Base-by-base conservation (phyloP, 2,888 invertebrate genomes). In the Neoitamus cyanurus region DNA sequence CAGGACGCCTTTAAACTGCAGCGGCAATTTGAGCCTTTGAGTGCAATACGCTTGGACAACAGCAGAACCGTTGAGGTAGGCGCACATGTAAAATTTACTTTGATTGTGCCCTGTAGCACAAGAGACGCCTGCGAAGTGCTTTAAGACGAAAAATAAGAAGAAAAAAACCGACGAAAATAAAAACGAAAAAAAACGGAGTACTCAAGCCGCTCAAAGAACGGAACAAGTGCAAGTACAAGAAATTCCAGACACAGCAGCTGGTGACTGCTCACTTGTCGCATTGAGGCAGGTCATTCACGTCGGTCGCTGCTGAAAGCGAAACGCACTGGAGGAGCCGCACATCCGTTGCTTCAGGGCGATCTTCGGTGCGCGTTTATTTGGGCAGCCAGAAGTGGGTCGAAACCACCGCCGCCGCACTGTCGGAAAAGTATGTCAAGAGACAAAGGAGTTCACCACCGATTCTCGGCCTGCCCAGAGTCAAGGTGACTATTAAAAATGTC, bases 211-310 rank as follows among this genome's bases (percentile, higher is more conserved):
- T 25, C 42, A 25, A 75, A 75, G 28, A 58, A 30, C 13, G 78
- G 46, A 58, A 28, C 25, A 31, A 78, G 48, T 78, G 58, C 48
- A 78, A 78, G 78, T 78, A 48, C 58, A 48, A 78, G 78, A 78
- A 78, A 48, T 28, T 78, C 31, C 78, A 78, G 78, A 78, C 78
- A 77, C 78, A 77, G 77, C 77, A 78, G 78, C 78, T 78, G 78
- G 30, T 42, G 48, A 25, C 58, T 78, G 58, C 15, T 48, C 78
- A 78, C 78, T 78, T 78, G 78, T 78, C 78, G 48, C 78, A 78
- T 78, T 78, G 78, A 78, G 78, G 78, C 78, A 78, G 78, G 78
- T 78, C 78, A 78, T 78, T 78, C 78, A 78, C 78, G 30, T 46
- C 15, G 31, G 31, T 11, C 58, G 78, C 11, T 15, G 48, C 30